Percentiles rank a stretch among this genome's conserved stretches.
Evolutionary conservation across 2,797 vertebrate genomes (phyloP).

Genomic region (Rhabdomys pumilio): DNA sequence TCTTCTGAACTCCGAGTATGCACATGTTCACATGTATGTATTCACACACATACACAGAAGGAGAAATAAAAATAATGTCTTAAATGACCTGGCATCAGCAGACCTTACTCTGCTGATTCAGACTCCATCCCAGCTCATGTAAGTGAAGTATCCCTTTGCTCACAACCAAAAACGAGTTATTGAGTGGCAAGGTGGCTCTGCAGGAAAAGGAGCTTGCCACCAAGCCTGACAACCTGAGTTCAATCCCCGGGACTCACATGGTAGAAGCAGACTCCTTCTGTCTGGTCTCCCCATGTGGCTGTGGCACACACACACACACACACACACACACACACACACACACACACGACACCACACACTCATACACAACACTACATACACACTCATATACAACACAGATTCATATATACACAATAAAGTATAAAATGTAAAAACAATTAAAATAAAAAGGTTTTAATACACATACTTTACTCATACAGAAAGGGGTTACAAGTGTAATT

Average conservation of each 20-base stretch:
- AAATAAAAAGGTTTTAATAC: background rate
- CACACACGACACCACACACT: too few species aligned
- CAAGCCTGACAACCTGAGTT: background rate
- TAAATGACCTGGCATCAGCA: background rate
- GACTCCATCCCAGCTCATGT: background rate
- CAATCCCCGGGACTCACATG: background rate
- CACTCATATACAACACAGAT: background rate
- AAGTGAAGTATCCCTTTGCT: background rate
- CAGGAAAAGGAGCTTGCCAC: background rate
- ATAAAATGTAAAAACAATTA: background rate
- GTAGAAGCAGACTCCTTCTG: background rate
- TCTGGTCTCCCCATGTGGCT: background rate
- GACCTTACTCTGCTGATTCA: background rate
- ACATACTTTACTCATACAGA: background rate
- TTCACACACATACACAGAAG: background rate
- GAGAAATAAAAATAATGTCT: background rate
- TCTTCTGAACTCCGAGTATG: background rate
- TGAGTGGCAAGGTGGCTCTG: background rate
- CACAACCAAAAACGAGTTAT: background rate
- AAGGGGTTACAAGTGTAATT: constrained; percentile 26
- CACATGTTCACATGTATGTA: too few species aligned
- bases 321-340: too few species aligned
- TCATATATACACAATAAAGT: background rate
- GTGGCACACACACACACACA: fast-evolving
- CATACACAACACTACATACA: background rate